Conservation (phyloP, 2,113 vertebrate genomes). For the Notechis scutatus region DNA sequence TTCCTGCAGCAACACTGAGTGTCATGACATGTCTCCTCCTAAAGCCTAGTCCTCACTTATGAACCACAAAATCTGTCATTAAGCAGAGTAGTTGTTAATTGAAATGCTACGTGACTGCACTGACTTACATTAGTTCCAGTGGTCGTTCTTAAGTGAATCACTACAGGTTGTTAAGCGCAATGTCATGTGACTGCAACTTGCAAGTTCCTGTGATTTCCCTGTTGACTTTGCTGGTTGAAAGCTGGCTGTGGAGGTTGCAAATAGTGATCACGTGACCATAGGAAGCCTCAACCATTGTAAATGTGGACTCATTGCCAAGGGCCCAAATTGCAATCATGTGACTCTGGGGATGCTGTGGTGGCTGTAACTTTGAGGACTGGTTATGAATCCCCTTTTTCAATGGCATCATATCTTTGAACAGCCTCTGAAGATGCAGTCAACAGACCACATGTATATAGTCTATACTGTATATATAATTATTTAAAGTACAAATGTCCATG, state of each 20-base stretch:
- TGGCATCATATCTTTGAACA: neutral
- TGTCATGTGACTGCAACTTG: neutral
- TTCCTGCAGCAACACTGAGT: neutral
- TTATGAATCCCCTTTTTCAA: neutral
- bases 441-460: neutral
- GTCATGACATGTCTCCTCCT: neutral
- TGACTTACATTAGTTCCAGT: neutral
- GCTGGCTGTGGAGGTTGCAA: neutral
- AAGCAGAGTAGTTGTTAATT: neutral
- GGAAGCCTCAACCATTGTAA: neutral
- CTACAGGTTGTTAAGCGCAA: neutral
- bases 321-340: neutral
- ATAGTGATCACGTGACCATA: neutral
- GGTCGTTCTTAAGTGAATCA: neutral
- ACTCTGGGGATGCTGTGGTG: neutral
- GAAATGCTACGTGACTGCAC: neutral
- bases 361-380: neutral
- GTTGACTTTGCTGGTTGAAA: neutral
- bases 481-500: neutral
- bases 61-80: neutral
- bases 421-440: neutral
- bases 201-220: neutral
- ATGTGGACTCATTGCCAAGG: neutral
- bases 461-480: neutral
- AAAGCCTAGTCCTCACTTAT: neutral